phyloP scores from a whole-genome alignment of 2,888 invertebrate species.

The Lymantria monacha region DNA sequence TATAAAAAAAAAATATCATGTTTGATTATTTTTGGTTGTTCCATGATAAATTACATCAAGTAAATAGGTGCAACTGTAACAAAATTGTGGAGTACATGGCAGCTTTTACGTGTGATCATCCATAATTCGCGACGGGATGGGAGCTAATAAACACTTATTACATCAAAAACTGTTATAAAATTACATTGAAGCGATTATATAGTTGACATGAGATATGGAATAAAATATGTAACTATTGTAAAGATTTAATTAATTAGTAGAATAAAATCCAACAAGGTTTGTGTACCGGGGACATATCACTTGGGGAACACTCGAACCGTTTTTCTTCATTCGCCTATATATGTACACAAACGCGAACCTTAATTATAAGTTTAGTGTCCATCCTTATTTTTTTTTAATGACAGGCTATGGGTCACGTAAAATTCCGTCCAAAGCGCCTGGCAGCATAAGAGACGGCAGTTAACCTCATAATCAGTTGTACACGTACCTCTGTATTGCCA shows the following conservation, averaged over 20 bases:
- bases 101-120: too few relatives aligned
- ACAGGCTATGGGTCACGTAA: too few relatives aligned
- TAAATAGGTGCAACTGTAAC: too few relatives aligned
- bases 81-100: neutral
- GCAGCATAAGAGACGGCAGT: too few relatives aligned
- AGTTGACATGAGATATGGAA: neutral
- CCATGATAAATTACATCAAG: too few relatives aligned
- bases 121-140: neutral
- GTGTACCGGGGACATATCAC: neutral
- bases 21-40: too few relatives aligned
- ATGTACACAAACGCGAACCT: constrained; percentile 15
- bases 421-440: too few relatives aligned
- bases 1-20: too few relatives aligned
- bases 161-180: neutral
- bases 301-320: neutral
- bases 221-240: neutral
- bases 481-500: too few relatives aligned
- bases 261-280: constrained; percentile 4
- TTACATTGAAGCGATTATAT: neutral
- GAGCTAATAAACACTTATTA: neutral
- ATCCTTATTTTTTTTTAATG: neutral
- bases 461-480: too few relatives aligned
- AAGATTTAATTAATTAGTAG: constrained; percentile 1
- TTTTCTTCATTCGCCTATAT: neutral
- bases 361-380: constrained; percentile 2